Base-by-base conservation (phyloP, 1,140 invertebrate species). In the Phocides pigmalion region DNA sequence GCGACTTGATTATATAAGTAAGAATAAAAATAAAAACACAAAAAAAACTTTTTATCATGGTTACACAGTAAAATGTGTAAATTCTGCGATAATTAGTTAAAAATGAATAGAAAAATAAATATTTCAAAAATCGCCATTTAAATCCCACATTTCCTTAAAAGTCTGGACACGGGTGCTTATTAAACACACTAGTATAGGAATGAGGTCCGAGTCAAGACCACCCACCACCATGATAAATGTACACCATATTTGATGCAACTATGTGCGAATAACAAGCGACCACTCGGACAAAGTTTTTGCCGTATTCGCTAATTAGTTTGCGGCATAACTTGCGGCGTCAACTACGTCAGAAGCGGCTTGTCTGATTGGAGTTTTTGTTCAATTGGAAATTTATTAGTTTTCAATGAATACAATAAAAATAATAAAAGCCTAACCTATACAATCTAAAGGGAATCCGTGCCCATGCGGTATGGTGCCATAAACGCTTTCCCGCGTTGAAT, bases 221-320 rank as follows among this genome's bases (percentile, higher is more conserved):
- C 46, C 42, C 42, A 46, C 19, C 9, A 22, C 44, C 19, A 47
- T 20, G 25, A 50, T 50, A 32, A 50, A 50, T 32, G 47, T 15
- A 22, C 47, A 50, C 47, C 47, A 50, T 61, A 49, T 61, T 49
- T 49, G 56, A 61, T 49, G 56, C 28, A 32, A 61, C 42, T 61
- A 61, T 61, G 56, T 61, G 56, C 44, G 44, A 61, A 49, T 61
- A 61, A 61, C 44, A 61, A 49, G 28, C 56, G 19, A 22, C 42
- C 12, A 58, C 14, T 16, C 39, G 20, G 41, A 58, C 54, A 42
- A 5, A 61, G 12, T 61, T 61, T 61, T 61, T 61, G 56, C 37
- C 14, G 25, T 4, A 11, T 4, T 19, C 56, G 22, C 44, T 61
- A 61, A 61, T 61, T 61, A 14, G 53, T 58, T 44, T 44, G 17